A percentile compares a stretch with the other conserved stretches of the same genome.
Evolutionary conservation across 2,113 vertebrate species (phyloP).

Genomic region (Eretmochelys imbricata): DNA sequence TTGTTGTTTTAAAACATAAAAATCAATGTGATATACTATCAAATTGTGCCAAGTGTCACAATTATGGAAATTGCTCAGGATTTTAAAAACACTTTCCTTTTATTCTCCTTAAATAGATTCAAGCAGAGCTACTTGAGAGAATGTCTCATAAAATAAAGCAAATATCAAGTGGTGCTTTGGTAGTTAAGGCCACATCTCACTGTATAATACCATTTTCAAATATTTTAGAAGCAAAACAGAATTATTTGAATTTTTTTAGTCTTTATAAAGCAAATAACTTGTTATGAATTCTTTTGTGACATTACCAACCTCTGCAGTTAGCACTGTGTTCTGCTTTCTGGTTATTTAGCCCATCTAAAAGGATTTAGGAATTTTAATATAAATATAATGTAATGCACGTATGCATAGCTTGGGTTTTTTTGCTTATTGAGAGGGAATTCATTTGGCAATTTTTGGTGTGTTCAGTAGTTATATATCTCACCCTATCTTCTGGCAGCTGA

Average conservation of each 20-base stretch:
- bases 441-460: background rate
- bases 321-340: background rate
- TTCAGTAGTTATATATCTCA: background rate
- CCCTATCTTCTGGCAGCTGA: slow-evolving; percentile 19
- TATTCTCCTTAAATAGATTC: slow-evolving; percentile 29
- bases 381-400: background rate
- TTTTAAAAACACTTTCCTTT: slow-evolving; percentile 71
- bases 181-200: slow-evolving; percentile 34
- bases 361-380: background rate
- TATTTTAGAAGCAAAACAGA: slow-evolving; percentile 12
- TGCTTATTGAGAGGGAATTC: background rate
- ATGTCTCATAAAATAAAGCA: slow-evolving; percentile 47
- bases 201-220: slow-evolving; percentile 28
- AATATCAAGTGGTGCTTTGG: slow-evolving; percentile 65
- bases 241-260: background rate
- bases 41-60: slow-evolving; percentile 76
- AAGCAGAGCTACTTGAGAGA: slow-evolving; percentile 39
- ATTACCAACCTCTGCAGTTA: background rate
- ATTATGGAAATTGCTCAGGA: slow-evolving; percentile 77
- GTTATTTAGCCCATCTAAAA: background rate
- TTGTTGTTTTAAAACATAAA: slow-evolving; percentile 81
- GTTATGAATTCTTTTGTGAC: background rate
- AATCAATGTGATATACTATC: slow-evolving; percentile 76
- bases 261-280: background rate
- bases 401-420: background rate